phyloP scores from a whole-genome alignment of 2,113 vertebrate genomes.

The Motacilla tschutschensis region DNA sequence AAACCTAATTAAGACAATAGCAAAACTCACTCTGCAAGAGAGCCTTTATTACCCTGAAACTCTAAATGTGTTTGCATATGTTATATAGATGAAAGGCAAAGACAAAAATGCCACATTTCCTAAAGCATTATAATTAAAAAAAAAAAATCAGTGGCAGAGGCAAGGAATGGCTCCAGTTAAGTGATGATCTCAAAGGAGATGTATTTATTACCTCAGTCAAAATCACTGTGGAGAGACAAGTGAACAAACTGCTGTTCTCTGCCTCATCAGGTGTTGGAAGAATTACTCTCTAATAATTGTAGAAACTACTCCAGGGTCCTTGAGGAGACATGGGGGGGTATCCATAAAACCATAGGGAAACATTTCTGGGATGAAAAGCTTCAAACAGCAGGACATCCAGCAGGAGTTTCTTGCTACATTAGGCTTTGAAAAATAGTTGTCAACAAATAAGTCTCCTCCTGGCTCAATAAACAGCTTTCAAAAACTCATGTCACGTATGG shows the following conservation, averaged over 20 bases:
- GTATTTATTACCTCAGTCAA: not conserved
- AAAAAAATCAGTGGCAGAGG: not conserved
- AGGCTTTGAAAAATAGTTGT: not conserved
- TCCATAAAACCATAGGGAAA: not conserved
- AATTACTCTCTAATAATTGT: not conserved
- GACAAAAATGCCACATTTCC: rapidly evolving
- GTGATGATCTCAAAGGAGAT: not conserved
- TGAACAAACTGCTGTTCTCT: not conserved
- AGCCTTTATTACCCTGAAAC: not conserved
- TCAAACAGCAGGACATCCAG: not conserved
- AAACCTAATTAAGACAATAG: not conserved
- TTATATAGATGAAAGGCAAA: not conserved
- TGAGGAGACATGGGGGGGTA: rapidly evolving
- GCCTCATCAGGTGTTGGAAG: not conserved
- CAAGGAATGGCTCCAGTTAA: not conserved
- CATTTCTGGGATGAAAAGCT: not conserved
- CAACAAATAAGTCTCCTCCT: not conserved
- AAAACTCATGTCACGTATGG: not conserved
- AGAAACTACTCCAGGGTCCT: not conserved
- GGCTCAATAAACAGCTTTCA: not conserved
- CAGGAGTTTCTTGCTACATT: not conserved
- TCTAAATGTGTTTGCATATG: not conserved
- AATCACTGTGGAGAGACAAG: not conserved
- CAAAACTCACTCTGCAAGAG: not conserved
- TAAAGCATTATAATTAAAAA: not conserved